These are phyloP conservation scores for Hesperia comma DNA, from an alignment of 2,888 invertebrate genomes.

Conservation along the genomic window DNA sequence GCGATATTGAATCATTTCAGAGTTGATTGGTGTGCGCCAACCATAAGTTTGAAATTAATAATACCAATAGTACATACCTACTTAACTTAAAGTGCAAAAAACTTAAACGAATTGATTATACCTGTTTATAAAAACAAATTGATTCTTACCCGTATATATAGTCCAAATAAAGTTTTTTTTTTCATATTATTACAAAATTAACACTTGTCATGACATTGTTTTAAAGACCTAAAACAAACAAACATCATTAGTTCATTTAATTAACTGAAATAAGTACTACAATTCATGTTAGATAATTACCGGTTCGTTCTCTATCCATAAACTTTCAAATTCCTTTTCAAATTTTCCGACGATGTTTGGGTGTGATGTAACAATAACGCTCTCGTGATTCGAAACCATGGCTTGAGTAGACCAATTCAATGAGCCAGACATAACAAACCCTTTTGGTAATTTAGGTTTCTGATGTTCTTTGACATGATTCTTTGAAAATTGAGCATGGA, in stretches of 20 bases:
- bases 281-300: conserved; percentile 48
- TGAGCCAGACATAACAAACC: conserved; percentile 87
- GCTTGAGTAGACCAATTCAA: conserved; percentile 91
- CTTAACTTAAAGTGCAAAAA: no score
- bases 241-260: background rate
- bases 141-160: conserved; percentile 5
- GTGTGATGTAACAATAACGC: conserved; percentile 86
- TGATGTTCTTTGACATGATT: conserved; percentile 48
- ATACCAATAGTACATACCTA: no score
- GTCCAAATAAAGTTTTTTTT: background rate
- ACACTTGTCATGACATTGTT: conserved; percentile 43
- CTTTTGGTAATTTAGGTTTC: conserved; percentile 61
- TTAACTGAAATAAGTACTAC: background rate
- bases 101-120: no score
- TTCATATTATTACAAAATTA: conserved; percentile 25
- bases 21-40: no score
- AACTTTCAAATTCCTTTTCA: conserved; percentile 84
- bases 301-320: conserved; percentile 84
- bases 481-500: conserved; percentile 62
- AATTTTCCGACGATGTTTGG: conserved; percentile 81
- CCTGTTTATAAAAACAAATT: no score
- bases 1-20: no score
- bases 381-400: conserved; percentile 88
- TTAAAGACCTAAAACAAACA: conserved; percentile 56
- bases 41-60: no score